Evolutionary conservation across 2,888 invertebrate species (phyloP), one percentile per base, ranked within the genome.

Genomic region (Lysandra bellargus): DNA sequence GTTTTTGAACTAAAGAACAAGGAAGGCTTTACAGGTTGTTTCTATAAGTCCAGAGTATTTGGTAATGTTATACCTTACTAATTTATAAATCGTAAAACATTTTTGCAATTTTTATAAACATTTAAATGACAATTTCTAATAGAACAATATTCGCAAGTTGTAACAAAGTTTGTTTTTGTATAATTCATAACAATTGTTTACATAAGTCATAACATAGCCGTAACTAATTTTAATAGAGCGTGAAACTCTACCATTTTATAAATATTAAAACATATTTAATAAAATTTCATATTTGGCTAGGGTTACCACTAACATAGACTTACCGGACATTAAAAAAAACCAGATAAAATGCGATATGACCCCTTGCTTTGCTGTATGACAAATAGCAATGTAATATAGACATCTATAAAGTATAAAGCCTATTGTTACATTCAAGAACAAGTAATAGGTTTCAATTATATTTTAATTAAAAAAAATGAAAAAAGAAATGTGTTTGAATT

Each of bases 141-240:
- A 64, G 30, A 64, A 64, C 1, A 64, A n/a, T 23, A 61, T 61
- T 61, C 61, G 61, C n/a, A 23, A 61, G 23, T 61, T 23, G 61
- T n/a, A 7, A 61, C 23, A n/a, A 61, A 6, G n/a, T 60, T 23
- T 61, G 61, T 2, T 61, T 23, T 61, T 30, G 12, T 69, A 33
- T 69, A 33, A 14, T 69, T 69, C 14, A 69, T 69, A 69, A 69
- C 5, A 33, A 69, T 30, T 61, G 30, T 33, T 69, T 33, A 33
- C 33, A 33, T 69, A 33, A 69, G 23, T 23, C 33, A 69, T 23
- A 23, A 23, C 23, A 40, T 17, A 33, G 33, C 69, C 17, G 33
- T 69, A 33, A 69, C 69, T 4, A 69, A 69, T 69, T 33, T 69
- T 37, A 69, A 69, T 69, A 69, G 69, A 69, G 69, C 69, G 69